Base-by-base conservation (phyloP, 2,113 vertebrate species). In the Esox niger region DNA sequence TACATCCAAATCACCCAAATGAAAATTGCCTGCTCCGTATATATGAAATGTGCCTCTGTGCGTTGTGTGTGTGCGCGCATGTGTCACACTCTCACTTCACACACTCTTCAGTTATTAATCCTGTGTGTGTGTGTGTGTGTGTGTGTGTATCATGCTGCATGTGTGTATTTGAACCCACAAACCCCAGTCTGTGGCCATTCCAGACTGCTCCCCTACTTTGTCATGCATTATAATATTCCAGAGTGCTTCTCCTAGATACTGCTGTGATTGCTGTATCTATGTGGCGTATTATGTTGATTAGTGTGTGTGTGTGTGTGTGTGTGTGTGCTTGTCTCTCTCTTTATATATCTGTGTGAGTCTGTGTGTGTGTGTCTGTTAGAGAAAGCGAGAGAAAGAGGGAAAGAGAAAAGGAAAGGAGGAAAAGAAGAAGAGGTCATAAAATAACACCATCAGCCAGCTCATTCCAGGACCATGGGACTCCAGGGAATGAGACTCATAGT, bases 381-480 rank as follows among this genome's bases (percentile, higher is more conserved):
- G 65, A 64, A 71, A 56, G 66, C 74, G 57, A 60, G 58, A 17
- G 15, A 43, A 15, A 43, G 35, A 1, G 33, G 11, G 33, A 27
- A 55, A 10, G 61, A 52, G 61, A 59, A 32, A 57, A n/a, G 47
- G 68, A 71, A 69, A 68, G 57, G 54, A 66, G 46, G 71, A 71
- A 62, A 6, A 65, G 67, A 78, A 73, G 78, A 69, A 76, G 76
- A 62, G 60, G 80, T 80, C 70, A 67, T 74, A 82, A 82, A 84
- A 82, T 80, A 83, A 77, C 25, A 2, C 57, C 82, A 83, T 82
- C 79, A 65, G 81, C 82, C 59, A 76, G 68, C 78, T 84, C 85
- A 84, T 87, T 88, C 87, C 82, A 86, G 86, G 85, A 80, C 82
- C 86, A 80, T 73, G 74, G 69, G 85, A 74, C 78, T 78, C 75